Conservation (phyloP, 2,888 invertebrate species). For the Sminthurides aquaticus region DNA sequence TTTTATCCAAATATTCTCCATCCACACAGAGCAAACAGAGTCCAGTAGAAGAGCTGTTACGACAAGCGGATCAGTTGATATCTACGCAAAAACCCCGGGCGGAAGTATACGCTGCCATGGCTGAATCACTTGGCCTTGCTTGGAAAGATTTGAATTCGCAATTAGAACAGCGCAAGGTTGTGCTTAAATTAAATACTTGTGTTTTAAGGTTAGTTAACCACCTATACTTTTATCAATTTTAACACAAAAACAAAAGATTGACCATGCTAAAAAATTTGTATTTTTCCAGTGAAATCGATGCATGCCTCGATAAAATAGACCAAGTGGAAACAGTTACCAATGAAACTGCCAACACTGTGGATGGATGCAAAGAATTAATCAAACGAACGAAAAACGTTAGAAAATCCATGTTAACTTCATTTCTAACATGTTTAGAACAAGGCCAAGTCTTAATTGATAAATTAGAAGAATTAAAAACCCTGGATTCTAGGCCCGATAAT, state of each 20-base stretch:
- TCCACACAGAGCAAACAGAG: slow-evolving; percentile 67
- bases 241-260: background rate
- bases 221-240: background rate
- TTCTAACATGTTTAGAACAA: slow-evolving; percentile 70
- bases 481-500: slow-evolving; percentile 64
- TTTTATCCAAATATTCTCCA: too few relatives aligned
- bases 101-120: slow-evolving; percentile 82
- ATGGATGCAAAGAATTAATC: slow-evolving; percentile 62
- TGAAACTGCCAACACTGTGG: slow-evolving; percentile 48
- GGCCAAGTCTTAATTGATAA: slow-evolving; percentile 68
- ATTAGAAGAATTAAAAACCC: slow-evolving; percentile 60
- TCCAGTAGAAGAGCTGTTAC: slow-evolving; percentile 76
- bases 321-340: slow-evolving; percentile 14
- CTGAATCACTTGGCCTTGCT: slow-evolving; percentile 63
- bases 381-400: slow-evolving; percentile 64
- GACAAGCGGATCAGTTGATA: slow-evolving; percentile 77
- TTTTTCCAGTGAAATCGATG: slow-evolving; percentile 14
- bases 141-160: slow-evolving; percentile 78
- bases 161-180: slow-evolving; percentile 65
- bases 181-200: slow-evolving; percentile 68
- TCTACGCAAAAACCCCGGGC: slow-evolving; percentile 61
- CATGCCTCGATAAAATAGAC: slow-evolving; percentile 15
- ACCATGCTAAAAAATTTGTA: background rate
- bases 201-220: slow-evolving; percentile 58
- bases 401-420: slow-evolving; percentile 63